phyloP scores from a whole-genome alignment of 2,888 invertebrate species.

The Stenichneumon culpator region DNA sequence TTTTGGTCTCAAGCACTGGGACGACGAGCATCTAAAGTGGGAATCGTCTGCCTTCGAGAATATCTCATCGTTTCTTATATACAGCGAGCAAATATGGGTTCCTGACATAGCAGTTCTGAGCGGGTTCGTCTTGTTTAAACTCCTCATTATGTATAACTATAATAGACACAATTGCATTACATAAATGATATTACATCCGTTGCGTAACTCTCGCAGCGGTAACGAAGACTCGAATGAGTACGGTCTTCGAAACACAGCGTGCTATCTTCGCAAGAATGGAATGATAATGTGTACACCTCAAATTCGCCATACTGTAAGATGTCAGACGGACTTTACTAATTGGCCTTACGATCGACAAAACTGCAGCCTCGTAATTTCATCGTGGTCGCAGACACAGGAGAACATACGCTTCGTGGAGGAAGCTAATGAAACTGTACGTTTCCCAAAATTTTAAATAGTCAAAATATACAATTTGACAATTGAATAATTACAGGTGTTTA shows the following conservation, averaged over 20 bases:
- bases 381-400: neutral
- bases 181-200: neutral
- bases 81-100: neutral
- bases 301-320: constrained; percentile 86
- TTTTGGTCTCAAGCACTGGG: neutral
- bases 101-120: constrained; percentile 13
- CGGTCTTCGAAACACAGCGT: constrained; percentile 82
- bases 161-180: neutral
- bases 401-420: neutral
- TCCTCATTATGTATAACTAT: neutral
- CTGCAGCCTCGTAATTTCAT: neutral
- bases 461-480: neutral
- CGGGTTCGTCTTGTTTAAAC: constrained; percentile 5
- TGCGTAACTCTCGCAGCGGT: neutral
- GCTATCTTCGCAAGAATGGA: constrained; percentile 86
- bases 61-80: constrained; percentile 1
- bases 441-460: neutral
- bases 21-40: constrained; percentile 19
- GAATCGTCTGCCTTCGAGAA: constrained; percentile 16
- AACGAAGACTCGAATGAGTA: constrained; percentile 44
- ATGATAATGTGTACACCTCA: constrained; percentile 88
- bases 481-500: neutral
- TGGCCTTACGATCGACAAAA: constrained; percentile 13
- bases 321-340: constrained; percentile 86
- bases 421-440: neutral